These are phyloP conservation scores for Apteryx owenii DNA, from an alignment of 2,113 vertebrate genomes.

Conservation along the genomic window DNA sequence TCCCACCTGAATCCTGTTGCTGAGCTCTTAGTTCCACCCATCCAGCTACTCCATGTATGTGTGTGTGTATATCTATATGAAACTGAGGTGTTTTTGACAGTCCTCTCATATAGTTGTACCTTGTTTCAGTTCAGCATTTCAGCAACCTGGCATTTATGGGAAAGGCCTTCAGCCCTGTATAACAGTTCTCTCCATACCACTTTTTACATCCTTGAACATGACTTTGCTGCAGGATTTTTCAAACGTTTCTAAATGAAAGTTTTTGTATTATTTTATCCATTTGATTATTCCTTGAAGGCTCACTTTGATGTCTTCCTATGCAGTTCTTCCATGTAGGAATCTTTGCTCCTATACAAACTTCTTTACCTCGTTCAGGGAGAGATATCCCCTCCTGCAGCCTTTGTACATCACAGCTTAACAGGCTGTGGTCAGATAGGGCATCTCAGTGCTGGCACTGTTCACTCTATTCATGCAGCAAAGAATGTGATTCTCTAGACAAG, in stretches of 20 bases:
- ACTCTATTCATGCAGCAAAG: not conserved
- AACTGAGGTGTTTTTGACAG: not conserved
- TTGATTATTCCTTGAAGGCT: not conserved
- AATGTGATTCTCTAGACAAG: not conserved
- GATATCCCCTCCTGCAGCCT: not conserved
- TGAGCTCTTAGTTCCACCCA: not conserved
- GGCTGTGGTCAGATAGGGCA: not conserved
- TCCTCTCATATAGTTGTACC: not conserved
- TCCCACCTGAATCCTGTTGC: constrained; percentile 2
- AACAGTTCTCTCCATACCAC: not conserved
- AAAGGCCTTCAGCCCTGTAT: not conserved
- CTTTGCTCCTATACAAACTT: not conserved
- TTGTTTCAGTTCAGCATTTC: not conserved
- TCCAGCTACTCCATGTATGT: not conserved
- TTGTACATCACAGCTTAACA: not conserved
- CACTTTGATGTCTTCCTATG: not conserved
- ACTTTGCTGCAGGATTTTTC: not conserved
- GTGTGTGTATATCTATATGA: not conserved
- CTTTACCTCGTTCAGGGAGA: not conserved
- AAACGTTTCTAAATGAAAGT: not conserved
- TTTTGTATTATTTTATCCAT: not conserved
- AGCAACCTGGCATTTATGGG: not conserved
- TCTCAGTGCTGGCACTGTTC: not conserved
- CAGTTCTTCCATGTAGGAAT: not conserved
- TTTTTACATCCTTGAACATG: not conserved